Percentiles rank a stretch among this genome's conserved stretches.
Evolutionary conservation across 2,113 vertebrate species (phyloP).

Genomic region (Calyptomena viridis): DNA sequence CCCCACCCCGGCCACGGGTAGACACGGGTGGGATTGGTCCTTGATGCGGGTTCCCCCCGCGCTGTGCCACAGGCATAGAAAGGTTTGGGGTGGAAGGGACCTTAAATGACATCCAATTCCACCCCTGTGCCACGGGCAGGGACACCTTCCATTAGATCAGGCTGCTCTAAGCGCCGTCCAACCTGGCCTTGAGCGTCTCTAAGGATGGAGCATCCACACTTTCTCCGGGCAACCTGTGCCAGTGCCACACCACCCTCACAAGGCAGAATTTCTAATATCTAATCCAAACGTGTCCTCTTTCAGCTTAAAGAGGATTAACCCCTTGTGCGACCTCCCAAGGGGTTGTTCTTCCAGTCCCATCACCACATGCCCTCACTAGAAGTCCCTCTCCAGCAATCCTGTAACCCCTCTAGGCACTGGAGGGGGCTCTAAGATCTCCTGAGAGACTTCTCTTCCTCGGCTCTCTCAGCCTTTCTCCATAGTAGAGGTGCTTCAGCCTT

Average conservation of each 20-base stretch:
- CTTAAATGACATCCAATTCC: not conserved
- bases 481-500: not conserved
- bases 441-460: not conserved
- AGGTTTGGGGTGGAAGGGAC: rapidly evolving
- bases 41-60: not conserved
- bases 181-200: too few species aligned
- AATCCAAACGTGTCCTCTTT: not conserved
- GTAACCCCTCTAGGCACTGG: not conserved
- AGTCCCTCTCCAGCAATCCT: not conserved
- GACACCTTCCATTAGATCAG: not conserved
- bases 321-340: not conserved
- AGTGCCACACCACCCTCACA: too few species aligned
- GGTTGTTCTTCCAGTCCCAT: too few species aligned
- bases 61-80: not conserved
- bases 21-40: rapidly evolving
- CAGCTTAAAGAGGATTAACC: not conserved
- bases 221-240: not conserved
- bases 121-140: not conserved
- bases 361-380: too few species aligned
- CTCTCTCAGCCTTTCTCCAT: not conserved
- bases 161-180: not conserved
- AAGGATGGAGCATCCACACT: not conserved
- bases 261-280: not conserved
- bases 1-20: too few species aligned
- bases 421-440: not conserved